Evolutionary conservation across 2,797 vertebrate genomes (phyloP), one percentile per base, ranked within the genome.

Genomic region (Argyrosomus regius): DNA sequence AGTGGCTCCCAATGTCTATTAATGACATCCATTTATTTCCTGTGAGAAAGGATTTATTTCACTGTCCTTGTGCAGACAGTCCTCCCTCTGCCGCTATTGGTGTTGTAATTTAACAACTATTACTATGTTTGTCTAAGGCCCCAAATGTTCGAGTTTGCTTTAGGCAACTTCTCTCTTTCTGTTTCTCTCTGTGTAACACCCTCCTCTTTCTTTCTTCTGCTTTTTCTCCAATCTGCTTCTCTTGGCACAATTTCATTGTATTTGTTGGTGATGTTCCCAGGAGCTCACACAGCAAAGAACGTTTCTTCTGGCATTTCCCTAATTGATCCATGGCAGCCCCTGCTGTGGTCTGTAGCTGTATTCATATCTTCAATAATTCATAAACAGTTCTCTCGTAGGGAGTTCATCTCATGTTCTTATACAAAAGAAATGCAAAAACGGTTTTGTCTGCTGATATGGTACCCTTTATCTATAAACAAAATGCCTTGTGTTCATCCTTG

Each of bases 11-110:
- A 60, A 73, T 80, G 81, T 80, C 86, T 82, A 71, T 91, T 92
- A 94, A 94, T 90, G 90, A 84, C 82, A 81, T 85, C 84, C 91
- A 91, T 93, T 93, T 82, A 83, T 93, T 94, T 91, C 86, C 76
- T 83, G 77, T 22, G 74, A 63, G 83, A 63, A 78, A 81, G 81
- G 72, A 89, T 92, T 92, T 91, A 87, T 91, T 83, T 81, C 35
- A 59, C 80, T 78, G 79, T 87, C 92, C 87, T 87, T 57, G 60
- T 78, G 60, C 81, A 86, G 87, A 80, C 88, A 49, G 58, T 79
- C 64, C 45, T 89, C 83, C 76, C 88, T 87, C 86, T 84, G 76
- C 83, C 20, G 13, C 82, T 63, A 57, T 85, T 76, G 39, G 48
- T 74, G 87, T 75, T 88, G 84, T 89, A 87, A 93, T 93, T 91